phyloP scores from a whole-genome alignment of 2,797 vertebrate species.

The Sebastes cheni region DNA sequence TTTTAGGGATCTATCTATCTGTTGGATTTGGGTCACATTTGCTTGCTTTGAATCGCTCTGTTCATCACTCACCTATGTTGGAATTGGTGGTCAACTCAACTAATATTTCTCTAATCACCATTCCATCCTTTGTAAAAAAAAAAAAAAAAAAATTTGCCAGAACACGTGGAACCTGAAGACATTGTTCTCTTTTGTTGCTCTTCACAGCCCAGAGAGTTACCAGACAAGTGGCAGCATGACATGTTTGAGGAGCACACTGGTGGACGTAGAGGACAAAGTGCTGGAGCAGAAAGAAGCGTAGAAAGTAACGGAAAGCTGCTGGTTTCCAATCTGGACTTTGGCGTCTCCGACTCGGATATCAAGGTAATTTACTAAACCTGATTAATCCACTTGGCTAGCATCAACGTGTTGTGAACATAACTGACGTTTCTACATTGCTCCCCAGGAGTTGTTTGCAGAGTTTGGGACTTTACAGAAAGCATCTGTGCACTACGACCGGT shows the following conservation, averaged over 20 bases:
- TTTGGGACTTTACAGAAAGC: conserved; percentile 90
- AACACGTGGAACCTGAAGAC: neutral
- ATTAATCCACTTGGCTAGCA: fast-evolving
- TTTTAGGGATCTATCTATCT: no score
- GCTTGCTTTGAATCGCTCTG: no score
- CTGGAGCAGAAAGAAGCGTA: conserved; percentile 52
- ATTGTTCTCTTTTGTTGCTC: neutral
- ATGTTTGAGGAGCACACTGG: conserved; percentile 87
- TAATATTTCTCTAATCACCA: neutral
- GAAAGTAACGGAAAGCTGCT: conserved; percentile 88
- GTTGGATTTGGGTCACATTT: no score
- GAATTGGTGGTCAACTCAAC: neutral
- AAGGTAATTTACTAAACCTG: conserved; percentile 75
- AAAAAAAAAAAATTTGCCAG: neutral
- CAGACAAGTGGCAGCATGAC: conserved; percentile 95
- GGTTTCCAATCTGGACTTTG: conserved; percentile 93
- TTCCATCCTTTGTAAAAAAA: neutral
- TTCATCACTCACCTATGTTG: no score
- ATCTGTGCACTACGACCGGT: conserved; percentile 91
- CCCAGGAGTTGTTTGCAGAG: conserved; percentile 90
- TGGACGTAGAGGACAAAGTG: conserved; percentile 47
- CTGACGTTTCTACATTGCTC: neutral
- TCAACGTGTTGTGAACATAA: fast-evolving
- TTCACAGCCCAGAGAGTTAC: conserved; percentile 90
- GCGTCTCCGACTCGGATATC: conserved; percentile 92